Evolutionary conservation across 2,113 vertebrate species (phyloP), one percentile per base, ranked within the genome.

Genomic region (Rhipidura dahli): DNA sequence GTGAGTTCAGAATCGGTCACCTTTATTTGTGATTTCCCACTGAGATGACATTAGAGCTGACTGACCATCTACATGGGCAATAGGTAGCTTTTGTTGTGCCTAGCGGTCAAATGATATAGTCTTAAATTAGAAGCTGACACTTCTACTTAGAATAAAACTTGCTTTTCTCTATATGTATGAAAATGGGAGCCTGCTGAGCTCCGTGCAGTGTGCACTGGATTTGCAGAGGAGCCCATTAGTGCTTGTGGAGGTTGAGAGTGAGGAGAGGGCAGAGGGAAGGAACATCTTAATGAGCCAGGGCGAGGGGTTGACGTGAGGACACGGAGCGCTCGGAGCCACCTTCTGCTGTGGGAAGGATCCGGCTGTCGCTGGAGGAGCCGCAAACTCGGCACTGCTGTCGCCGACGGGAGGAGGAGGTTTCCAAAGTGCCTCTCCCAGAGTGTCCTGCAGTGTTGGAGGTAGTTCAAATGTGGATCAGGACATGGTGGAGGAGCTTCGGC

Each of bases 71-170:
- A n/a, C 44, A 16, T 93, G 90, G 86, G 85, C 90, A 92, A 75
- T 72, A 93, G 85, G 87, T 95, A 66, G 83, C 90, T 96, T 71
- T 96, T 97, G 82, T 97, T 95, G 92, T 91, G 95, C 90, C 78
- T 83, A 10, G 79, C 60, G 72, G 94, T 86, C 89, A 94, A 86
- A 42, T 49, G 64, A 39, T 27, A 19, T 11, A 49, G 70, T 65
- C 93, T 93, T 94, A 93, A 96, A 94, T 93, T 80, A 87, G 94
- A 93, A 95, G 90, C 84, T 93, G 92, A 87, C 77, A 63, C 69
- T 97, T 97, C 84, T 71, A 12, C 89, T 96, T 91, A 93, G 94
- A 68, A 39, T 79, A 33, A 94, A 64, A 63, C 85, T 81, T 75
- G 65, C 80, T 90, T 91, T 77, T 66, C 72, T 37, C 33, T 80